These are phyloP conservation scores for Melitaea athalia DNA, from an alignment of 2,888 invertebrate genomes.

Conservation along the genomic window DNA sequence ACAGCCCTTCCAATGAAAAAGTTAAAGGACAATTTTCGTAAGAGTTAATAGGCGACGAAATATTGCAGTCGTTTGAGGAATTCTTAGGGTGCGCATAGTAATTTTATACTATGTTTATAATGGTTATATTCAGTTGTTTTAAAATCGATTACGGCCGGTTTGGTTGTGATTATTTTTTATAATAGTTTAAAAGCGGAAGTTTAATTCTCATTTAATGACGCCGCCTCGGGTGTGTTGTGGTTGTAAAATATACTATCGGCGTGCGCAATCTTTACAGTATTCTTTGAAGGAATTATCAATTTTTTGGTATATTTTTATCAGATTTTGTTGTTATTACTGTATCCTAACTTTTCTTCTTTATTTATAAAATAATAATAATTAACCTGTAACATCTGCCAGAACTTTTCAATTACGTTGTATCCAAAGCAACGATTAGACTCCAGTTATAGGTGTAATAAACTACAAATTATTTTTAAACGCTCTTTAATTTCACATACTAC, in stretches of 20 bases:
- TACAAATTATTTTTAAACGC: neutral
- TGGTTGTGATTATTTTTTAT: constrained; percentile 28
- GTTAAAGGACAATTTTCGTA: constrained; percentile 75
- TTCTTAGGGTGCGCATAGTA: constrained; percentile 59
- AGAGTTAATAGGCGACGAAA: constrained; percentile 66
- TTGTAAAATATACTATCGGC: constrained; percentile 14
- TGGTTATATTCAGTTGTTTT: constrained; percentile 35
- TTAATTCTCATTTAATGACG: constrained; percentile 27
- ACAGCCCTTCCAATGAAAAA: constrained; percentile 70
- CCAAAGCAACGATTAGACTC: too few species aligned
- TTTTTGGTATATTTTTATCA: constrained; percentile 1
- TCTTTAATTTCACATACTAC: neutral
- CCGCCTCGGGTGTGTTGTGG: constrained; percentile 22
- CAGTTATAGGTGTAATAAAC: too few species aligned
- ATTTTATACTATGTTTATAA: constrained; percentile 50
- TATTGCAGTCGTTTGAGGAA: constrained; percentile 72
- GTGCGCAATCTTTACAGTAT: constrained; percentile 20
- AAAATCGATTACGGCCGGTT: constrained; percentile 34
- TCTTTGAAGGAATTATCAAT: constrained; percentile 4
- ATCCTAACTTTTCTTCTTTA: neutral
- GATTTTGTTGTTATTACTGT: neutral
- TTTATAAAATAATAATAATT: neutral
- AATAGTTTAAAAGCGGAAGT: constrained; percentile 47
- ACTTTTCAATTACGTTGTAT: neutral
- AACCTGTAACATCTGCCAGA: too few species aligned